These are phyloP conservation scores for Pteropus rufus DNA, from an alignment of 2,797 vertebrate species.

Conservation along the genomic window DNA sequence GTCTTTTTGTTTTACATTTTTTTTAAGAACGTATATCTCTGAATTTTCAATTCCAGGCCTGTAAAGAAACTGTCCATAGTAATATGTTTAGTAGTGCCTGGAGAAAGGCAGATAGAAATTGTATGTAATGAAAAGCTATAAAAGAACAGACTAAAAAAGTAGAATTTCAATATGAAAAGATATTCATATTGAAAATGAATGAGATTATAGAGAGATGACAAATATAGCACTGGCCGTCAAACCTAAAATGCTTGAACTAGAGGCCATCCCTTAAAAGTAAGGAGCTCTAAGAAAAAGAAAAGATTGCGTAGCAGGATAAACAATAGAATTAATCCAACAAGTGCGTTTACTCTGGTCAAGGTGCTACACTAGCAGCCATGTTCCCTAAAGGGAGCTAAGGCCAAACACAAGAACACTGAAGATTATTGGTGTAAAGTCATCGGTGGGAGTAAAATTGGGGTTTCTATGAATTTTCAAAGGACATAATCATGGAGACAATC, in stretches of 20 bases:
- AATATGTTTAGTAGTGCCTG: background rate
- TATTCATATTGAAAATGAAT: background rate
- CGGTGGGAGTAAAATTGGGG: background rate
- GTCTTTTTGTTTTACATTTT: background rate
- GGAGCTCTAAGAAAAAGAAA: background rate
- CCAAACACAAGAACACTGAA: background rate
- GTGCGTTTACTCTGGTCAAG: background rate
- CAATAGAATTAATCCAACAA: background rate
- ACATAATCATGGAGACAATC: background rate
- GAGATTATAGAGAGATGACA: background rate
- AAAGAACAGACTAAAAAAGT: slow-evolving; percentile 1
- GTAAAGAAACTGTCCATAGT: background rate
- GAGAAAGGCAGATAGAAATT: background rate
- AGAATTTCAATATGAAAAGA: background rate
- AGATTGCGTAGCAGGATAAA: background rate
- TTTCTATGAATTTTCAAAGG: background rate
- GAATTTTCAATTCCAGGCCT: background rate
- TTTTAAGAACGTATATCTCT: background rate
- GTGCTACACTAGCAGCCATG: background rate
- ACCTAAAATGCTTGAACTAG: background rate
- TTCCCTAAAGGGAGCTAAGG: background rate
- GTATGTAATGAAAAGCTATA: background rate
- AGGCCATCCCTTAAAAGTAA: background rate
- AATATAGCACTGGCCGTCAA: background rate
- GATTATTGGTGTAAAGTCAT: background rate